These are phyloP conservation scores for Platerodrilus igneus DNA, from an alignment of 2,888 invertebrate species.

Conservation along the genomic window DNA sequence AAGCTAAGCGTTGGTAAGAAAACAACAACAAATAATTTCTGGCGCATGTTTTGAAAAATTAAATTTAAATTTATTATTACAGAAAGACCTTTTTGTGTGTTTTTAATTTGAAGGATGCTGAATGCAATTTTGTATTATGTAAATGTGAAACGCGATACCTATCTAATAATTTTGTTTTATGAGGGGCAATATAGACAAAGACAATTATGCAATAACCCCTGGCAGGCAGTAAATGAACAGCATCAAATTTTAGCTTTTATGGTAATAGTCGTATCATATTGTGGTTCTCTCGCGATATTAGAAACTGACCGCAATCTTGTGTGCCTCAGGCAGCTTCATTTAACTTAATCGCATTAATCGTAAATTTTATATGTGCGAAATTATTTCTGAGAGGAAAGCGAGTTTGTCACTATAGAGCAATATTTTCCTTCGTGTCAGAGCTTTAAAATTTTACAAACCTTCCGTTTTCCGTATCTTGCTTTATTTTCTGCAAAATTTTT, in stretches of 20 bases:
- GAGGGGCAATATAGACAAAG: conserved; percentile 6
- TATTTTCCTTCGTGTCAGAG: too few relatives aligned
- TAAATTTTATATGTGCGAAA: not conserved
- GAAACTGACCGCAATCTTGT: conserved; percentile 20
- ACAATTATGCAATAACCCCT: conserved; percentile 16
- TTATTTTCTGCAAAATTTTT: too few relatives aligned
- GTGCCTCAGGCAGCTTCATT: conserved; percentile 16
- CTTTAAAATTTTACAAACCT: too few relatives aligned
- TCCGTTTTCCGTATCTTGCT: too few relatives aligned
- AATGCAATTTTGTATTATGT: conserved; percentile 7
- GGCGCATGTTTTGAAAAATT: conserved; percentile 12
- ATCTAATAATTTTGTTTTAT: conserved; percentile 11
- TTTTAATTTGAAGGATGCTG: conserved; percentile 16
- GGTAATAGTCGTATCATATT: conserved; percentile 20
- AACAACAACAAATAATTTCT: conserved; percentile 16
- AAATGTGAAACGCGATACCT: conserved; percentile 6
- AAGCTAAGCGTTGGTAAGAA: conserved; percentile 15
- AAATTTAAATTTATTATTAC: conserved; percentile 19
- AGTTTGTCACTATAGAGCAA: too few relatives aligned
- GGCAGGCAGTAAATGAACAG: conserved; percentile 13
- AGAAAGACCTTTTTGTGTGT: conserved; percentile 16
- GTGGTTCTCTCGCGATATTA: conserved; percentile 20
- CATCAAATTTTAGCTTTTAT: conserved; percentile 24
- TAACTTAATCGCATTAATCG: conserved; percentile 3
- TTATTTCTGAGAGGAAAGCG: too few relatives aligned